Conservation (phyloP, 2,113 vertebrate genomes). For the Aegotheles bennettii region DNA sequence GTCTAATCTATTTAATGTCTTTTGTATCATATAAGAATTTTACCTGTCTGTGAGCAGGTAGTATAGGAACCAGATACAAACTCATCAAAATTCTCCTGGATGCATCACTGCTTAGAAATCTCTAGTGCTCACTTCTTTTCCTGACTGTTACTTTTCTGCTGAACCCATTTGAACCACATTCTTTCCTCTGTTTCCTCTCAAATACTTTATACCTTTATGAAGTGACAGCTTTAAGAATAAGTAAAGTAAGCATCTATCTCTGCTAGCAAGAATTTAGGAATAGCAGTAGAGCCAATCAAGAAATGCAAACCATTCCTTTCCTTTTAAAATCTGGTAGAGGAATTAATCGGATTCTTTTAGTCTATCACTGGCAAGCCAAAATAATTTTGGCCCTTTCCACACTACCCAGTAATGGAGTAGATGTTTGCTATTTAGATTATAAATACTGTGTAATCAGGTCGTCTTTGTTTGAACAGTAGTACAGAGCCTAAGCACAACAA, state of each 20-base stretch:
- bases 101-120: not conserved
- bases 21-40: not conserved
- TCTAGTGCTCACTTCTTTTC: not conserved
- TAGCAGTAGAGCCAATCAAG: not conserved
- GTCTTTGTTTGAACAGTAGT: not conserved
- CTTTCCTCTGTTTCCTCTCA: not conserved
- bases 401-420: rapidly evolving
- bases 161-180: not conserved
- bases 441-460: not conserved
- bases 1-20: not conserved
- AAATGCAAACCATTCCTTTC: not conserved
- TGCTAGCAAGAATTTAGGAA: not conserved
- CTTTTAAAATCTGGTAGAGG: not conserved
- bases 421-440: not conserved
- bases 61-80: not conserved
- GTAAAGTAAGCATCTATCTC: not conserved
- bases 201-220: not conserved
- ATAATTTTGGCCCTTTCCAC: not conserved
- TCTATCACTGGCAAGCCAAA: not conserved
- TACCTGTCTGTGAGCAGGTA: not conserved
- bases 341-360: not conserved
- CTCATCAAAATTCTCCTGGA: not conserved
- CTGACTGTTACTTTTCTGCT: not conserved
- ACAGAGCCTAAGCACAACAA: not conserved
- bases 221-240: not conserved